Conservation (phyloP, 2,113 vertebrate species). For the Sander lucioperca region DNA sequence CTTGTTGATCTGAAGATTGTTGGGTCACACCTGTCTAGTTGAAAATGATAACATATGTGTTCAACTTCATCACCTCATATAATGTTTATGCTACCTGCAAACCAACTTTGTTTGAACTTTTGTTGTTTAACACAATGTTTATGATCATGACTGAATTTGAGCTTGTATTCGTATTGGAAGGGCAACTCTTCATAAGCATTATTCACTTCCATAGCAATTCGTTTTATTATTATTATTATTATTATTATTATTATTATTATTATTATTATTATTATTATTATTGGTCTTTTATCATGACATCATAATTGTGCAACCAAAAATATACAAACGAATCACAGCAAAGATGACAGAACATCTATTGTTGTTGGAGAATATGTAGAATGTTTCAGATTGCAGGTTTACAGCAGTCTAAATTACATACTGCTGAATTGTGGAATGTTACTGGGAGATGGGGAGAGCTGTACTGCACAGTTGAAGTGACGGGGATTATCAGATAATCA, state of each 20-base stretch:
- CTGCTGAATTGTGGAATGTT: conserved; percentile 11
- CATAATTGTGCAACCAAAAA: neutral
- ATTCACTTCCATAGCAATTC: neutral
- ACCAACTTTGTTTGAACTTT: too few species aligned
- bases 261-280: neutral
- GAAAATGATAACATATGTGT: neutral
- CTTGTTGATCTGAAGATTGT: too few species aligned
- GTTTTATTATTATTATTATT: neutral
- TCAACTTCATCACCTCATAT: neutral
- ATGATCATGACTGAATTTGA: too few species aligned
- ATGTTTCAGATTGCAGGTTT: conserved; percentile 21
- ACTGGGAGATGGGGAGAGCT: conserved; percentile 12
- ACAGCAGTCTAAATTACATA: neutral
- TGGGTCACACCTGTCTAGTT: too few species aligned
- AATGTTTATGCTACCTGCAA: too few species aligned
- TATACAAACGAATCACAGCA: neutral
- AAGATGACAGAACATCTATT: neutral
- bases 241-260: too few species aligned
- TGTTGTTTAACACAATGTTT: too few species aligned
- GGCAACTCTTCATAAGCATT: neutral
- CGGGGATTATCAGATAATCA: conserved; percentile 53
- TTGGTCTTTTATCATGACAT: neutral
- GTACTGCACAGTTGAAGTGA: conserved; percentile 7
- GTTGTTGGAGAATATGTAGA: neutral
- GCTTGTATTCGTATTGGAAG: too few species aligned